Evolutionary conservation across 1,140 invertebrate species (phyloP), one percentile per base, ranked within the genome.

Genomic region (Littorina saxatilis): DNA sequence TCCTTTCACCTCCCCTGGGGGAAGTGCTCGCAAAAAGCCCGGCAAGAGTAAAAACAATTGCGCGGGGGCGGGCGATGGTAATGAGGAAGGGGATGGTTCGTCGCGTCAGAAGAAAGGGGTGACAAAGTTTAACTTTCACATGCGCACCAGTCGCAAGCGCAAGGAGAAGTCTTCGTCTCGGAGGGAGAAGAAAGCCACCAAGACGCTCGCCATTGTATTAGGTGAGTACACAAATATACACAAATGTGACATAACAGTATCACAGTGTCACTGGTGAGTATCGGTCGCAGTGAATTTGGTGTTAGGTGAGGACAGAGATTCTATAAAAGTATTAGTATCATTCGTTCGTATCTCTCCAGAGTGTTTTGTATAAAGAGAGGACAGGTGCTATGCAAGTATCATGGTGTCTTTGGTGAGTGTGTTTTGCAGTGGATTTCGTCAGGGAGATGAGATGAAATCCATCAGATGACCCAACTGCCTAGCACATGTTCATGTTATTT

Each of bases 101-200:
- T 78, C 55, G 32, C 76, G 78, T 39, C 81, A 85, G n/a, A 91
- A 89, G 84, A 88, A 90, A 79, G 87, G 84, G 39, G 88, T 90
- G 96, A 92, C 98, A 97, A 94, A 98, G 98, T 94, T 94, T 84
- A 91, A 91, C 81, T 91, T 91, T 87, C 90, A 90, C 70, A 89
- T 90, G 88, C 79, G 87, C 74, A 91, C 87, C 58, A 91, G 88
- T 84, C 77, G 88, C 81, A 91, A 90, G 87, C 83, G 88, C 27
- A 91, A 91, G 83, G 90, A 90, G 90, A 98, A 98, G 90, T 98
- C 97, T 35, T 97, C 97, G 0, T 97, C 97, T 1, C 98, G 97
- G 91, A 97, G 97, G 90, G 99, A 99, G 91, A 95, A 98, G 82
- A 99, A 99, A 93, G 98, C 99, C n/a, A 99, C 99, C 7, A 99